Conservation (phyloP, 2,797 vertebrate species). For the Gallinago stenura region DNA sequence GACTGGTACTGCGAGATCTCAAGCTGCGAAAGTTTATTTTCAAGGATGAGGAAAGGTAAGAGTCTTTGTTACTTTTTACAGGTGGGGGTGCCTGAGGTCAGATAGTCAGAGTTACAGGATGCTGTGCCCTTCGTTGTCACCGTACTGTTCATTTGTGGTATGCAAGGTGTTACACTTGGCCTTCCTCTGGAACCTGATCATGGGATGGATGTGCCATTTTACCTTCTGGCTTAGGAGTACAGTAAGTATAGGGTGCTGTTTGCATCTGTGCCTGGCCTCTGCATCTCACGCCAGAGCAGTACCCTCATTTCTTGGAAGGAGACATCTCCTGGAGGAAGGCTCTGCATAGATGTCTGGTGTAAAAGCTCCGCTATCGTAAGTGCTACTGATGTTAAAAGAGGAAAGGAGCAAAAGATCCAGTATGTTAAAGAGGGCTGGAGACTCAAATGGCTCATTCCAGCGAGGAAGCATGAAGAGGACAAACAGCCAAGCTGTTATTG, state of each 20-base stretch:
- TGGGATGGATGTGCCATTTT: not conserved
- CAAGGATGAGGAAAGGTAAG: slow-evolving; percentile 96
- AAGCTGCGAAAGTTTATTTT: slow-evolving; percentile 99
- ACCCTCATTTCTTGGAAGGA: not conserved
- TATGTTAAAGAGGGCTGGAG: not conserved
- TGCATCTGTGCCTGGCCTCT: not conserved
- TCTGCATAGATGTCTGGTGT: not conserved
- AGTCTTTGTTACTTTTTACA: not conserved
- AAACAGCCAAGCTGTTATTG: not conserved
- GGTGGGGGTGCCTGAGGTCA: not conserved
- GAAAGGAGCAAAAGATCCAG: not conserved
- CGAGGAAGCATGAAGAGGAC: not conserved
- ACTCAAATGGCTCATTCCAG: not conserved
- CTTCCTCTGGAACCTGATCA: not conserved
- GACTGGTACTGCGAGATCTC: slow-evolving; percentile 97
- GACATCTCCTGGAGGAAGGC: not conserved
- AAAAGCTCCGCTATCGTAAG: not conserved
- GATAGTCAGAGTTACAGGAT: not conserved
- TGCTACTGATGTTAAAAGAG: not conserved
- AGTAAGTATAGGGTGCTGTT: not conserved
- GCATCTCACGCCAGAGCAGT: not conserved
- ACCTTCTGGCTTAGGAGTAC: not conserved
- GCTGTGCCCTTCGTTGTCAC: not conserved
- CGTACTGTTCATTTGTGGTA: not conserved
- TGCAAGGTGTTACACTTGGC: not conserved